Percentiles rank a stretch among this genome's conserved stretches.
These are phyloP conservation scores for Diplodus puntazzo DNA, from an alignment of 2,797 vertebrate species.

Conservation along the genomic window DNA sequence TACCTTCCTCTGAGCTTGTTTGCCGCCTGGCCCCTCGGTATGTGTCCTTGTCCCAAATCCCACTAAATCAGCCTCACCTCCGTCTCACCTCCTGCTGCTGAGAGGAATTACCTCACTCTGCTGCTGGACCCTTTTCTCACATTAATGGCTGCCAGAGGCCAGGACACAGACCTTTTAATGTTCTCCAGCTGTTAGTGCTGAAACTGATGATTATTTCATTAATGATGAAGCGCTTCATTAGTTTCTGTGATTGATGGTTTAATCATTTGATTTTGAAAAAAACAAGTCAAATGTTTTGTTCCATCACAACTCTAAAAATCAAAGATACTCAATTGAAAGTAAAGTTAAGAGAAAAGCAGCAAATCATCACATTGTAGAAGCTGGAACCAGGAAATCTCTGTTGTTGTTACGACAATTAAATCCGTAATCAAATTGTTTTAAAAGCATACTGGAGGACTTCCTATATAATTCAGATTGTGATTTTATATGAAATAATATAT, in stretches of 20 bases:
- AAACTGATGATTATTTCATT: neutral
- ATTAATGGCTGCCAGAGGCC: slow-evolving; percentile 59
- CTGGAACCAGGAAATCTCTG: neutral
- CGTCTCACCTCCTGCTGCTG: slow-evolving; percentile 65
- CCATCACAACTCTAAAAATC: no score
- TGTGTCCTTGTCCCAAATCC: slow-evolving; percentile 59
- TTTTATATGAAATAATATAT: no score
- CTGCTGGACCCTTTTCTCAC: slow-evolving; percentile 67
- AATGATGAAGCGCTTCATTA: neutral
- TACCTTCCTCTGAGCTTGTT: slow-evolving; percentile 15
- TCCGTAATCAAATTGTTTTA: neutral
- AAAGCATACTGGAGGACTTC: no score
- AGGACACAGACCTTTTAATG: neutral
- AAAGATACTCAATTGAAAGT: neutral
- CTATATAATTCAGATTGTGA: no score
- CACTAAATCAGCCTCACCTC: slow-evolving; percentile 70
- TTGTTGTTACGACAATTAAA: neutral
- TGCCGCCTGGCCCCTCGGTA: slow-evolving; percentile 35
- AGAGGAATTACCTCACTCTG: slow-evolving; percentile 66
- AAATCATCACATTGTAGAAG: neutral
- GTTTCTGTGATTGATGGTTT: neutral
- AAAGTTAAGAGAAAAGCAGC: neutral
- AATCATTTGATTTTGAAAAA: neutral
- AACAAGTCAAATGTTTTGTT: neutral
- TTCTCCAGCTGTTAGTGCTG: neutral